Percentiles rank a stretch among this genome's conserved stretches.
phyloP scores from a whole-genome alignment of 2,113 vertebrate species.

The Trematocara marginatum region DNA sequence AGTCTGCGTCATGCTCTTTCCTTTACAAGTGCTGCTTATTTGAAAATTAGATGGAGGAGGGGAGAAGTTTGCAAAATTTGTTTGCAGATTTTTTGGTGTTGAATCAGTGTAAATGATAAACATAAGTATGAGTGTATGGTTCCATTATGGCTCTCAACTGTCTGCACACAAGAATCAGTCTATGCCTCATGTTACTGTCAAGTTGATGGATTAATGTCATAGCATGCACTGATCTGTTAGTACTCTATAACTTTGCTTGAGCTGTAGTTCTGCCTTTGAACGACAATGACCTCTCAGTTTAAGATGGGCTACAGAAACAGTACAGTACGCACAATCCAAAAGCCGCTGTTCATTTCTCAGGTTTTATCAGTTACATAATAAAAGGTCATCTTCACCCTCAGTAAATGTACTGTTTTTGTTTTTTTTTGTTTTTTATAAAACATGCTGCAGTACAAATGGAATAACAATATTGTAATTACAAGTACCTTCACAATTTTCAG shows the following conservation, averaged over 20 bases:
- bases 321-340: background rate
- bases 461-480: background rate
- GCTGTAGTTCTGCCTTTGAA: background rate
- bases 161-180: background rate
- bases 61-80: background rate
- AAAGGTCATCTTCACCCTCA: background rate
- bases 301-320: background rate
- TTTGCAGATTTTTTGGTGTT: background rate
- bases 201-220: background rate
- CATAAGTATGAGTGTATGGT: background rate
- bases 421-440: background rate
- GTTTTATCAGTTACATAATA: background rate
- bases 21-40: background rate
- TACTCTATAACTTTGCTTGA: background rate
- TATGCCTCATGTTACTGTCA: background rate
- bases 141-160: background rate
- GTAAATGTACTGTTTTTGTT: background rate
- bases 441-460: background rate
- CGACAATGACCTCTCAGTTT: background rate
- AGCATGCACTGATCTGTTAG: background rate
- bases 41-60: background rate
- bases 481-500: background rate
- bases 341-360: background rate
- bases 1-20: constrained; percentile 48
- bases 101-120: background rate